Evolutionary conservation across 1,140 invertebrate genomes (phyloP).

Genomic region (Neoseiulus cucumeris): DNA sequence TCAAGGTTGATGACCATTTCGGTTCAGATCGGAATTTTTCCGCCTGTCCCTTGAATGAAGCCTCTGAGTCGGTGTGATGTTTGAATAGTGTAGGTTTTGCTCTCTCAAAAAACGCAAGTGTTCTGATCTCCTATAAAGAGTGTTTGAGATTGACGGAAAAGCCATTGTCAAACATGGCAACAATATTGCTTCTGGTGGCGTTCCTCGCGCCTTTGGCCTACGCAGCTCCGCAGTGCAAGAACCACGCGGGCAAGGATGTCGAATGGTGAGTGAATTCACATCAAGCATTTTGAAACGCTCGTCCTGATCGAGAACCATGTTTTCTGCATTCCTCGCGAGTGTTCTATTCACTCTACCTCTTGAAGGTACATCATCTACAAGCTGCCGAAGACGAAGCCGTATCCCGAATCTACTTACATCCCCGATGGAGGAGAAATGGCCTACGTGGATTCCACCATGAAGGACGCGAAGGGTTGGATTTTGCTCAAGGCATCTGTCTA

Average conservation of each 20-base stretch:
- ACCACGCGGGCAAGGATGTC: neutral
- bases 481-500: neutral
- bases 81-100: too few species aligned
- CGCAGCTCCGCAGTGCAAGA: neutral
- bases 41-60: too few species aligned
- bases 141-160: too few species aligned
- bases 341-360: too few species aligned
- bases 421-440: neutral
- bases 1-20: too few species aligned
- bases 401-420: neutral
- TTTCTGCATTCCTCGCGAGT: too few species aligned
- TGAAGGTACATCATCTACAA: neutral
- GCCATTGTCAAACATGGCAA: too few species aligned
- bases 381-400: neutral
- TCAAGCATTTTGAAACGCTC: neutral
- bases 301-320: too few species aligned
- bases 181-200: neutral
- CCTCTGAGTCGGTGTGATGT: too few species aligned
- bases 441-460: conserved; percentile 7
- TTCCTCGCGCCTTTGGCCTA: neutral
- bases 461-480: neutral
- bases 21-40: too few species aligned
- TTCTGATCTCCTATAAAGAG: too few species aligned
- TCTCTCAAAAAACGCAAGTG: too few species aligned
- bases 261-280: neutral